A percentile compares a stretch with the other conserved stretches of the same genome.
Conservation (phyloP, 2,888 invertebrate species). For the Rhamphomyia laevipes region DNA sequence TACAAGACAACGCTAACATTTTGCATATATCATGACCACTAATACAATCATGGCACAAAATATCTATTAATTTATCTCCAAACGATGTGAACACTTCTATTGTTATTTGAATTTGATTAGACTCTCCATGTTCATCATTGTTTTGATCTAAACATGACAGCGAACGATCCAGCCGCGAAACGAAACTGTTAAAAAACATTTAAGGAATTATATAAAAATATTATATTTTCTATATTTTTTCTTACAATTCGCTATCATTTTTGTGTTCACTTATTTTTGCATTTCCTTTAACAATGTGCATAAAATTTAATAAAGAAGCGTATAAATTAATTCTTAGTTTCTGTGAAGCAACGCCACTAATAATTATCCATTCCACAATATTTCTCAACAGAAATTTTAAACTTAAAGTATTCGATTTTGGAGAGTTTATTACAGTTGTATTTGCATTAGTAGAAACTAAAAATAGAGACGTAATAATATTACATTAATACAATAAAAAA, state of each 20-base stretch:
- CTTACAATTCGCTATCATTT: constrained; percentile 31
- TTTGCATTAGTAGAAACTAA: background rate
- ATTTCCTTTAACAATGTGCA: constrained; percentile 55
- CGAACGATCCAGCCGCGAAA: constrained; percentile 54
- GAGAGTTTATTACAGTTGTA: constrained; percentile 16
- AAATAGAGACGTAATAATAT: too few species aligned
- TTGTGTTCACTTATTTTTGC: constrained; percentile 19
- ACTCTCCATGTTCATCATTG: constrained; percentile 52
- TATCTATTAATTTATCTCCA: constrained; percentile 69
- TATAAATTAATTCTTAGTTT: constrained; percentile 79
- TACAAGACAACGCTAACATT: constrained; percentile 73
- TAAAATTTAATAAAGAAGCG: constrained; percentile 66
- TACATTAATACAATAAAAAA: too few species aligned
- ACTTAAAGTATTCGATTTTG: constrained; percentile 52
- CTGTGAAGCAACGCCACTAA: constrained; percentile 68
- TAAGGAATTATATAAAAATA: background rate
- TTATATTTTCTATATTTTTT: constrained; percentile 19
- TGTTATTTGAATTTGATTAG: constrained; percentile 30
- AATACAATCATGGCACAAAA: constrained; percentile 74
- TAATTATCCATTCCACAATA: constrained; percentile 71
- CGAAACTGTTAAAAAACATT: constrained; percentile 40
- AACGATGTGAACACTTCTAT: constrained; percentile 57
- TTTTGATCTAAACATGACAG: constrained; percentile 34
- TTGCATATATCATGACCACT: constrained; percentile 82
- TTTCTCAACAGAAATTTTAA: constrained; percentile 62